Conservation (phyloP, 1,140 invertebrate genomes). For the Olivierus martensii region DNA sequence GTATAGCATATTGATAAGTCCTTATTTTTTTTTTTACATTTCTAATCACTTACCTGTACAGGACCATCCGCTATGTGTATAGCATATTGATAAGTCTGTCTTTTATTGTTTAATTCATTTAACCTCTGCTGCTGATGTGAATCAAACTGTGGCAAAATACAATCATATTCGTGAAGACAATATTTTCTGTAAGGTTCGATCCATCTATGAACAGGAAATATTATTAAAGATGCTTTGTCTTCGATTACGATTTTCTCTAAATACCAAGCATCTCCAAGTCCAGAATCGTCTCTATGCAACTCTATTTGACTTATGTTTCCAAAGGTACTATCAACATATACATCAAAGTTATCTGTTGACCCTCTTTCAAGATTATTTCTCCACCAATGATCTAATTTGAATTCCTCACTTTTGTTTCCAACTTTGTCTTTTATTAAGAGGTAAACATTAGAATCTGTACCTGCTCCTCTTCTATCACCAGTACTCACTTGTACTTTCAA, state of each 20-base stretch:
- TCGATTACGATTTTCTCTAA: background rate
- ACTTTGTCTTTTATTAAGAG: background rate
- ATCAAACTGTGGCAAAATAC: background rate
- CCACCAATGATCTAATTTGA: too few species aligned
- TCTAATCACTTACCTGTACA: background rate
- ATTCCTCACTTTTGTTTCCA: background rate
- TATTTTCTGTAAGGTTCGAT: background rate
- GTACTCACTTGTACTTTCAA: background rate
- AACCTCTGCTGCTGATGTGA: background rate
- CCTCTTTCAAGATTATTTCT: too few species aligned
- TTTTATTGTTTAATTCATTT: background rate
- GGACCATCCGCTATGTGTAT: background rate
- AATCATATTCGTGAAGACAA: background rate
- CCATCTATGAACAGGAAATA: conserved; percentile 17
- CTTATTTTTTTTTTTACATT: too few species aligned
- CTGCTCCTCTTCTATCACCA: background rate
- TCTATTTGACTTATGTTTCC: too few species aligned
- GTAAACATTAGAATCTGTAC: background rate
- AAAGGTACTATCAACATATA: too few species aligned
- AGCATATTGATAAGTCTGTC: background rate
- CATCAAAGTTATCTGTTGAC: too few species aligned
- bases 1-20: background rate
- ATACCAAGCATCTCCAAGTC: conserved; percentile 29
- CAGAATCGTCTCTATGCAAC: conserved; percentile 24
- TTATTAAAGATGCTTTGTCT: background rate